phyloP scores from a whole-genome alignment of 1,140 invertebrate species.

The Drosophila hydei region DNA sequence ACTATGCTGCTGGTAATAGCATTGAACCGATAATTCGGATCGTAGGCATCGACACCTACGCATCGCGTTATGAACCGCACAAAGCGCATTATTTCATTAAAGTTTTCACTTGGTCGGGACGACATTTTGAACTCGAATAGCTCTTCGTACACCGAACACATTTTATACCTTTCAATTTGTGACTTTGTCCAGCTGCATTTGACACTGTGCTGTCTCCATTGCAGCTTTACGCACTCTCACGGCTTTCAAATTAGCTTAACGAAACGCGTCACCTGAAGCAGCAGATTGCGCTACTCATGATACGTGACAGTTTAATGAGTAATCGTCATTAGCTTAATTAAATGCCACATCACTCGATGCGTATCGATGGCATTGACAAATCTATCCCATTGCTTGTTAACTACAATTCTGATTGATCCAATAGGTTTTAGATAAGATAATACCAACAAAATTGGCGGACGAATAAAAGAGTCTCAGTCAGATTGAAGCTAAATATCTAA shows the following conservation, averaged over 20 bases:
- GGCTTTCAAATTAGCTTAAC: not conserved
- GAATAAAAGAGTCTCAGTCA: too few relatives aligned
- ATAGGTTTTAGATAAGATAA: not conserved
- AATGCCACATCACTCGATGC: conserved; percentile 51
- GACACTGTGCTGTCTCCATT: conserved; percentile 17
- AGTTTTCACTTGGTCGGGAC: conserved; percentile 4
- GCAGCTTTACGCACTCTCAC: not conserved
- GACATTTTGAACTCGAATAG: conserved; percentile 13
- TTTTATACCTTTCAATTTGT: conserved; percentile 24
- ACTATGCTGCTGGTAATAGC: conserved; percentile 27
- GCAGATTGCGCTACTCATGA: conserved; percentile 21
- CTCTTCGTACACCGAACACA: not conserved
- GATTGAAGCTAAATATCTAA: too few relatives aligned
- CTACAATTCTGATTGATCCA: not conserved
- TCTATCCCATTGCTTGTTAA: not conserved
- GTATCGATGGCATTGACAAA: conserved; percentile 12
- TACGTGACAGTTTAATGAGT: conserved; percentile 73
- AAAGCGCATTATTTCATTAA: conserved; percentile 33
- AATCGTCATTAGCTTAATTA: conserved; percentile 64
- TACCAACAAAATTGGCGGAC: too few relatives aligned
- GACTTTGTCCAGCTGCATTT: conserved; percentile 33
- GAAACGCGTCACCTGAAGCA: too few relatives aligned
- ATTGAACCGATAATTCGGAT: conserved; percentile 47
- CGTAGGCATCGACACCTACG: conserved; percentile 40
- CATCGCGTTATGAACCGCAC: conserved; percentile 12